These are phyloP conservation scores for Aphelenchoides bicaudatus DNA, from an alignment of 2,888 invertebrate species.

Conservation along the genomic window DNA sequence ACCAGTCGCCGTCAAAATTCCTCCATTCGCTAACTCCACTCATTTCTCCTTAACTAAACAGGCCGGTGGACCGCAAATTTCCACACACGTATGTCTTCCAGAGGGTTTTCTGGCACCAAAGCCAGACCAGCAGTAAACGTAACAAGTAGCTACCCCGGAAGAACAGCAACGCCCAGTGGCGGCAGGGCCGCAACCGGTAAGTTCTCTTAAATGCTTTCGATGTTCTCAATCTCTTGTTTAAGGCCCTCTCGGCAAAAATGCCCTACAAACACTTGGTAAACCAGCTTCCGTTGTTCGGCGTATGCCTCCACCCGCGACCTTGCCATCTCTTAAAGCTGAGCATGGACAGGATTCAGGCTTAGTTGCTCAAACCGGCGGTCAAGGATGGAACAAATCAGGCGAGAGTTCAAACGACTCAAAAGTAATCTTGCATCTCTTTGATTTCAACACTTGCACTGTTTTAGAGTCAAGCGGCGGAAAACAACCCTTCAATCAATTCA, in stretches of 20 bases:
- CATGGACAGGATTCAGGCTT: constrained; percentile 72
- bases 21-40: constrained; percentile 9
- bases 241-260: constrained; percentile 76
- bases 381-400: constrained; percentile 71
- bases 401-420: constrained; percentile 38
- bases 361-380: constrained; percentile 75
- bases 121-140: constrained; percentile 54
- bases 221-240: constrained; percentile 9
- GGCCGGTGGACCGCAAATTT: constrained; percentile 21
- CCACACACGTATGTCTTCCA: constrained; percentile 35
- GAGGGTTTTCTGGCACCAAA: constrained; percentile 55
- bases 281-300: constrained; percentile 88
- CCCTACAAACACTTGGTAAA: constrained; percentile 99
- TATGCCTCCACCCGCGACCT: constrained; percentile 84
- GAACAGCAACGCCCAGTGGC: constrained; percentile 32
- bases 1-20: constrained; percentile 21
- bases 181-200: constrained; percentile 41
- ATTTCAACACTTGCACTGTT: background rate
- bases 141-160: constrained; percentile 53
- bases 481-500: constrained; percentile 6
- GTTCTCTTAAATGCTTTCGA: constrained; percentile 18
- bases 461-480: constrained; percentile 11
- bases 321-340: constrained; percentile 98
- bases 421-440: background rate
- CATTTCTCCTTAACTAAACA: constrained; percentile 14